Percentiles rank a stretch among this genome's conserved stretches.
Conservation (phyloP, 2,113 vertebrate genomes). For the Pionites leucogaster region DNA sequence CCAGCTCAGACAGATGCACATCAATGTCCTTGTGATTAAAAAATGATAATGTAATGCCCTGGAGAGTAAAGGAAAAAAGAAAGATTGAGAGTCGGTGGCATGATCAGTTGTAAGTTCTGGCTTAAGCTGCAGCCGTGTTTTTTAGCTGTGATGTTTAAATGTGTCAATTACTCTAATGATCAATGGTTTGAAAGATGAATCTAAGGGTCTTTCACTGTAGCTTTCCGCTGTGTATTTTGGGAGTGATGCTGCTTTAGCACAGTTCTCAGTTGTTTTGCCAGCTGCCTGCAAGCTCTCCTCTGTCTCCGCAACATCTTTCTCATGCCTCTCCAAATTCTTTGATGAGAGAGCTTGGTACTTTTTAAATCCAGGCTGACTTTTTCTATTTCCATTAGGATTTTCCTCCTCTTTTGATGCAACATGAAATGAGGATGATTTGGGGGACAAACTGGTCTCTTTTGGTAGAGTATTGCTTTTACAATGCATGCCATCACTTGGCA, state of each 20-base stretch:
- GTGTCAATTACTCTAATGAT: conserved; percentile 82
- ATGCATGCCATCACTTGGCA: neutral
- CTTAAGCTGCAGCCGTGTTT: neutral
- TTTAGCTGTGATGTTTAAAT: conserved; percentile 74
- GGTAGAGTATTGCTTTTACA: neutral
- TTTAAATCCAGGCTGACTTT: neutral
- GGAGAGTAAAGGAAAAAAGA: conserved; percentile 31
- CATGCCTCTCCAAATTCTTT: neutral
- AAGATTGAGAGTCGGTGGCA: neutral
- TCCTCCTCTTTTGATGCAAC: neutral
- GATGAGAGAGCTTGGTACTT: neutral
- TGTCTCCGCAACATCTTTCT: neutral
- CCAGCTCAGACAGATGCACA: neutral
- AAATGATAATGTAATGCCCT: conserved; percentile 42
- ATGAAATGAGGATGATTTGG: neutral
- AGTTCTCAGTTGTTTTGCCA: neutral
- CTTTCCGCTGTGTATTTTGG: conserved; percentile 88
- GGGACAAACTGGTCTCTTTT: neutral
- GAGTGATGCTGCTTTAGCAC: neutral
- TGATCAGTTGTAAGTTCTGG: neutral
- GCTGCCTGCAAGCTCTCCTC: neutral
- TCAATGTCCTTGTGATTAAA: conserved; percentile 37
- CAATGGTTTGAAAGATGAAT: conserved; percentile 81
- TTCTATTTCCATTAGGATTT: neutral
- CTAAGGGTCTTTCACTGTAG: conserved; percentile 79